Conservation (phyloP, 1,140 invertebrate genomes). For the Drosophila virilis region DNA sequence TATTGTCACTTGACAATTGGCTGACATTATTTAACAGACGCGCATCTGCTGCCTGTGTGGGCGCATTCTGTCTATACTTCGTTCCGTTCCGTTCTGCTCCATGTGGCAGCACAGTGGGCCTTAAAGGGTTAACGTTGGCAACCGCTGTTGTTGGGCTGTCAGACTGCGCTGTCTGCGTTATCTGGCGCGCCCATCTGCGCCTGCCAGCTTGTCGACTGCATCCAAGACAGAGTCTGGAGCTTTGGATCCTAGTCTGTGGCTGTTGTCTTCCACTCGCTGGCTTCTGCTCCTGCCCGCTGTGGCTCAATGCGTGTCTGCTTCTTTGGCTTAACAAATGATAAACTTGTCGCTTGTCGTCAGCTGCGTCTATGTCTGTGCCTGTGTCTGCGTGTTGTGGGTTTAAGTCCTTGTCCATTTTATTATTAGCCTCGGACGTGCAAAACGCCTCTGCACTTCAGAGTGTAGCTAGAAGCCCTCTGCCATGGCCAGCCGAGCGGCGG, state of each 20-base stretch:
- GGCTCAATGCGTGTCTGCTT: constrained; percentile 54
- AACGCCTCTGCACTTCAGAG: constrained; percentile 46
- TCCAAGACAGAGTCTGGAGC: constrained; percentile 16
- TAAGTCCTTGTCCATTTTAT: constrained; percentile 70
- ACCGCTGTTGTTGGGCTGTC: neutral
- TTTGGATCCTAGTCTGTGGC: constrained; percentile 13
- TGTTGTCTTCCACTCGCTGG: neutral
- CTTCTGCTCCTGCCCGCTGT: constrained; percentile 16
- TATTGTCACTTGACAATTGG: constrained; percentile 49
- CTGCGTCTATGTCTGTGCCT: constrained; percentile 9
- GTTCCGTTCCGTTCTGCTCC: constrained; percentile 9
- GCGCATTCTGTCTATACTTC: neutral
- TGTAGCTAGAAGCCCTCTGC: constrained; percentile 9
- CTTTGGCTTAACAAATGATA: constrained; percentile 66
- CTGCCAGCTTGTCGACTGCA: constrained; percentile 61
- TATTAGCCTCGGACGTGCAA: constrained; percentile 47
- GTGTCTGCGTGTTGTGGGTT: constrained; percentile 42
- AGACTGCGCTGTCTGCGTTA: constrained; percentile 39
- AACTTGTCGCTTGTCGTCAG: constrained; percentile 77
- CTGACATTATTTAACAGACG: constrained; percentile 51
- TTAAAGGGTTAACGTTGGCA: constrained; percentile 37
- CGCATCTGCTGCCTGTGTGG: constrained; percentile 30
- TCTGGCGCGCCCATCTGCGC: constrained; percentile 65
- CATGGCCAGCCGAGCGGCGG: neutral
- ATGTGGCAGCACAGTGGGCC: constrained; percentile 23